A percentile compares a stretch with the other conserved stretches of the same genome.
Evolutionary conservation across 1,140 invertebrate genomes (phyloP).

Genomic region (Orius insidiosus): DNA sequence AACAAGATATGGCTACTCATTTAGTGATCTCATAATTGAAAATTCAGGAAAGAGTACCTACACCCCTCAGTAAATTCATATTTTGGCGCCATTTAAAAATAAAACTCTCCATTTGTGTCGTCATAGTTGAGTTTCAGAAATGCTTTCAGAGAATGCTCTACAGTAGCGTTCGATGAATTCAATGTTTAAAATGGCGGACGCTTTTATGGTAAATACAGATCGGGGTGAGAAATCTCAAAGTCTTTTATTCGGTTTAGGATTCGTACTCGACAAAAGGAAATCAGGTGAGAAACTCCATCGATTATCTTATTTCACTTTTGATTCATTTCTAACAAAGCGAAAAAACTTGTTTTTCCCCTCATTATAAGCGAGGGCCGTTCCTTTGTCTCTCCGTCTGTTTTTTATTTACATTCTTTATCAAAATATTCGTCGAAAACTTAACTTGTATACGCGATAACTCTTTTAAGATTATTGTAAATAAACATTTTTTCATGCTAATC

Average conservation of each 20-base stretch:
- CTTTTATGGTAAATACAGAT: conserved; percentile 12
- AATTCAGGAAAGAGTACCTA: background rate
- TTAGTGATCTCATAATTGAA: too few relatives aligned
- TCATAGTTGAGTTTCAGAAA: conserved; percentile 1
- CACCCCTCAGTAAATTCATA: background rate
- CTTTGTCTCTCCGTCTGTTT: too few relatives aligned
- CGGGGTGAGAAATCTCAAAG: conserved; percentile 11
- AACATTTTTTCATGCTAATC: too few relatives aligned
- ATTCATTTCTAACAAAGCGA: background rate
- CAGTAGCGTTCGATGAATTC: too few relatives aligned
- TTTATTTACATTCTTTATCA: too few relatives aligned
- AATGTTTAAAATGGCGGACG: conserved; percentile 11
- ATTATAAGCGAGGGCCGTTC: too few relatives aligned
- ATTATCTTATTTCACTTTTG: background rate
- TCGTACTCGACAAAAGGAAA: conserved; percentile 9
- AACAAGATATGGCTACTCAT: too few relatives aligned
- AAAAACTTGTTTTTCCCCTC: too few relatives aligned
- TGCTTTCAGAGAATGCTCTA: background rate
- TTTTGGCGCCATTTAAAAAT: conserved; percentile 1
- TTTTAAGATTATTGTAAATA: too few relatives aligned
- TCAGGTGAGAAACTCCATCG: conserved; percentile 7
- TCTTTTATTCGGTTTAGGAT: conserved; percentile 9
- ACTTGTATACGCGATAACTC: too few relatives aligned
- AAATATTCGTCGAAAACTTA: too few relatives aligned
- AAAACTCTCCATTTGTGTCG: too few relatives aligned